Conservation (phyloP, 2,113 vertebrate species). For the Notiomystis cincta region DNA sequence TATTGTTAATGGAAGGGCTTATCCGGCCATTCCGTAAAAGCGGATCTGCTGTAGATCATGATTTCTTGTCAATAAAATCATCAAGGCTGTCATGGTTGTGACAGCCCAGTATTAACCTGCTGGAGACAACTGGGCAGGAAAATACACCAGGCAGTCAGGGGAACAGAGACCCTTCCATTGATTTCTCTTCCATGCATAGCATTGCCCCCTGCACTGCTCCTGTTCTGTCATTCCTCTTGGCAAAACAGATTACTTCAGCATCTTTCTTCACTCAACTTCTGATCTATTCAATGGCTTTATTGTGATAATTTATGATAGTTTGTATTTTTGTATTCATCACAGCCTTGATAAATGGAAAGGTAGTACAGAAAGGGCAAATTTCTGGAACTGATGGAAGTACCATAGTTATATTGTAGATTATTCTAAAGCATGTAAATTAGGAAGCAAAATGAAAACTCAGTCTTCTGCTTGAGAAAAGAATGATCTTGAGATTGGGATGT, state of each 20-base stretch:
- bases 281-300: not conserved
- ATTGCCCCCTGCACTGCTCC: not conserved
- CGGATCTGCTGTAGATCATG: slow-evolving; percentile 50
- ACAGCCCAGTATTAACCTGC: slow-evolving; percentile 24
- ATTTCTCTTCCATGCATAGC: not conserved
- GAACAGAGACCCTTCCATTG: not conserved
- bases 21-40: slow-evolving; percentile 29
- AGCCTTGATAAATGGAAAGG: not conserved
- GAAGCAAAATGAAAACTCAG: not conserved
- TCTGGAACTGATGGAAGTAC: not conserved
- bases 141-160: not conserved
- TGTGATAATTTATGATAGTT: not conserved
- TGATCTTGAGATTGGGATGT: not conserved
- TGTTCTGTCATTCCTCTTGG: not conserved
- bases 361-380: not conserved
- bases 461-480: not conserved
- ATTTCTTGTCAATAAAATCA: slow-evolving; percentile 51
- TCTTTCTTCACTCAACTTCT: not conserved
- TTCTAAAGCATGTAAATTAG: not conserved
- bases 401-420: not conserved
- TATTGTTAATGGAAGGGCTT: slow-evolving; percentile 57
- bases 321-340: not conserved
- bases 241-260: not conserved
- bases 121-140: not conserved
- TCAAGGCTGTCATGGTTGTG: not conserved